Evolutionary conservation across 1,140 invertebrate species (phyloP), one percentile per base, ranked within the genome.

Genomic region (Charaxes varanes): DNA sequence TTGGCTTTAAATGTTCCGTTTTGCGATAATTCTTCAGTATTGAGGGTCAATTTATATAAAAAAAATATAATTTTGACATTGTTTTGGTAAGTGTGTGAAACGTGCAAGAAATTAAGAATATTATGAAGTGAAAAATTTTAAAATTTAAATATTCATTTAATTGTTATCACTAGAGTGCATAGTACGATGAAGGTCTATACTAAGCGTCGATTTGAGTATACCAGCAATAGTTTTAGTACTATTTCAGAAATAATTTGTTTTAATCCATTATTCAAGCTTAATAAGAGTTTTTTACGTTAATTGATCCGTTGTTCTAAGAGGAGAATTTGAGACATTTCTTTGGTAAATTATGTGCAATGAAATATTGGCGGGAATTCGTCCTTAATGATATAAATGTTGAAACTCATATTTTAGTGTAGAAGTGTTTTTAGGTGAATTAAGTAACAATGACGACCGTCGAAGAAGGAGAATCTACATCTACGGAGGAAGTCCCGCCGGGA

Each of bases 31-130:
- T 61, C 53, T 59, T 30, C 43, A 53, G 55, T 47, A 56, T 50
- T 66, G 51, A 62, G 56, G 56, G 62, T 64, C 62, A 60, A 38
- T 23, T 33, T 40, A 35, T n/a, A n/a, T n/a, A n/a, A 76, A 68
- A 76, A 77, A 74, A 72, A 48, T 60, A 24, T 41, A 45, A 43
- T 46, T 52, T 62, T 65, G 62, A 62, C 59, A 68, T 77, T 74
- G 65, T 74, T 69, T 70, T 76, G 66, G 77, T 80, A 56, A 72
- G 71, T 77, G 58, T 32, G n/a, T n/a, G n/a, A 59, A 62, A 51
- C 43, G 18, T 51, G 12, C 4, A 37, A 35, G 1, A 15, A 15
- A 16, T 42, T 27, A 17, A 43, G 38, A 30, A 53, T 14, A 42
- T n/a, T n/a, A n/a, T n/a, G 41, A 49, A 35, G 15, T 36, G 12